Percentiles rank a stretch among this genome's conserved stretches.
These are phyloP conservation scores for Ennomos erosarius DNA, from an alignment of 2,888 invertebrate genomes.

Conservation along the genomic window DNA sequence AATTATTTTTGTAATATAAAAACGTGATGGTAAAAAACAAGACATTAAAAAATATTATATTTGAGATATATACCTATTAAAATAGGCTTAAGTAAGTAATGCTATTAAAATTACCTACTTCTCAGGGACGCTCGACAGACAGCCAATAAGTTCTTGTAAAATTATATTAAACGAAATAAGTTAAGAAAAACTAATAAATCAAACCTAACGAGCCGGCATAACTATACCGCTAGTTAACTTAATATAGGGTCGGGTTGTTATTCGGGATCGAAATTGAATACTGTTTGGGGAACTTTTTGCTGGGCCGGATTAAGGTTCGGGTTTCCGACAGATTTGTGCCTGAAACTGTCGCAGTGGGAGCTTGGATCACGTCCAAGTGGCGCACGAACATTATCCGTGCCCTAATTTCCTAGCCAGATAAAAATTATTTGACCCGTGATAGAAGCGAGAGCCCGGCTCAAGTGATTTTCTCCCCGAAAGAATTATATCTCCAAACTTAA, in stretches of 20 bases:
- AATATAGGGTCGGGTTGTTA: slow-evolving; percentile 3
- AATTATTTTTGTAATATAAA: too few relatives aligned
- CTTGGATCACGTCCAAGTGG: slow-evolving; percentile 72
- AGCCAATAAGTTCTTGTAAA: too few relatives aligned
- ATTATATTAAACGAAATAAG: neutral
- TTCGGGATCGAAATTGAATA: slow-evolving; percentile 36
- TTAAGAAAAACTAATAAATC: neutral
- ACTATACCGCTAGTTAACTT: neutral
- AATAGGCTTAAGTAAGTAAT: too few relatives aligned
- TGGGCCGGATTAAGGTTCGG: slow-evolving; percentile 52
- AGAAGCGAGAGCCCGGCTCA: slow-evolving; percentile 46
- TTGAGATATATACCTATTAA: too few relatives aligned
- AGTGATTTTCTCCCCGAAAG: slow-evolving; percentile 39
- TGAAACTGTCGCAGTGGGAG: slow-evolving; percentile 58
- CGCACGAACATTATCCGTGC: slow-evolving; percentile 64
- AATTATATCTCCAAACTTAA: slow-evolving; percentile 32
- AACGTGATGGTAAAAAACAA: too few relatives aligned
- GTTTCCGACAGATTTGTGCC: slow-evolving; percentile 68
- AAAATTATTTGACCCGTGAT: slow-evolving; percentile 63
- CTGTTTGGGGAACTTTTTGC: slow-evolving; percentile 47
- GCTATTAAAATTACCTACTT: too few relatives aligned
- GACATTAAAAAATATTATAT: too few relatives aligned
- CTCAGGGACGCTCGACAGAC: too few relatives aligned
- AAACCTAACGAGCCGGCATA: neutral
- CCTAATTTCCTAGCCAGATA: slow-evolving; percentile 70